phyloP scores from a whole-genome alignment of 2,113 vertebrate species.

The Phocoena phocoena region DNA sequence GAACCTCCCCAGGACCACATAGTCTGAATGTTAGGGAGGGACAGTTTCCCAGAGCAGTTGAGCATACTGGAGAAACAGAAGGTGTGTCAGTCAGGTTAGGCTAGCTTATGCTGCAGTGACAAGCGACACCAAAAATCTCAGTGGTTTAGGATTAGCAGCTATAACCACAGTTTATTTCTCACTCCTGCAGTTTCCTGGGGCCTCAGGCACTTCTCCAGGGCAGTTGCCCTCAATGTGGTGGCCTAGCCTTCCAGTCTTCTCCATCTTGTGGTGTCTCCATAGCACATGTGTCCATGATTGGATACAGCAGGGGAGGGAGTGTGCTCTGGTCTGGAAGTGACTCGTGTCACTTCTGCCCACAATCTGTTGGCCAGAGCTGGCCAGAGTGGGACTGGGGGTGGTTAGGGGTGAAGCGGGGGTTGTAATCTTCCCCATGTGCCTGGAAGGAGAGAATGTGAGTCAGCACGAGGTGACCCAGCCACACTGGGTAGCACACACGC shows the following conservation, averaged over 20 bases:
- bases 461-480: not conserved
- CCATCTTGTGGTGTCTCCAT: not conserved
- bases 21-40: not conserved
- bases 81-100: not conserved
- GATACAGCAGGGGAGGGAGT: not conserved
- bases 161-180: not conserved
- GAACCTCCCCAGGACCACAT: not conserved
- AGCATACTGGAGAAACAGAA: not conserved
- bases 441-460: not conserved
- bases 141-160: not conserved
- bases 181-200: not conserved
- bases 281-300: not conserved
- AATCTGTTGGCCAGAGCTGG: not conserved
- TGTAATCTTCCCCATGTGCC: not conserved
- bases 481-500: not conserved
- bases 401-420: not conserved
- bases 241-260: not conserved
- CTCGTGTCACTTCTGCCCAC: not conserved
- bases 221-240: fast-evolving
- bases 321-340: not conserved
- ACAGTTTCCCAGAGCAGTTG: not conserved
- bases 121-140: not conserved
- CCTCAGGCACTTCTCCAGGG: not conserved
- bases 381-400: not conserved
- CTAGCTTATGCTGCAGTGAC: not conserved